Evolutionary conservation across 2,113 vertebrate genomes (phyloP).

Genomic region (Ptilonorhynchus violaceus): DNA sequence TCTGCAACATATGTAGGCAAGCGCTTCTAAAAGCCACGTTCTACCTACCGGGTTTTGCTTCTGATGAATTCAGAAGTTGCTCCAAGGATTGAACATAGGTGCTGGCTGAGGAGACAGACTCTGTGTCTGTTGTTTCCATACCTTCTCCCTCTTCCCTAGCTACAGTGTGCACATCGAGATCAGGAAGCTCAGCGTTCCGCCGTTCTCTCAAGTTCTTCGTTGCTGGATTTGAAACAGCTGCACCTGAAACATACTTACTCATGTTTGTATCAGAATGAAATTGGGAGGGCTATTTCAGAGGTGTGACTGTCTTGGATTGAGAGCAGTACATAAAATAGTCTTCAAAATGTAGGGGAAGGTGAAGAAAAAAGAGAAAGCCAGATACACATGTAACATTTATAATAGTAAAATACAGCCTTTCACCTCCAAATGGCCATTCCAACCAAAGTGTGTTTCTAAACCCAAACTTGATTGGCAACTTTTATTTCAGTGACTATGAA

Average conservation of each 20-base stretch:
- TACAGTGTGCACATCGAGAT: slow-evolving; percentile 82
- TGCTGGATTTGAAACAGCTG: slow-evolving; percentile 71
- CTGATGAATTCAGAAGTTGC: slow-evolving; percentile 88
- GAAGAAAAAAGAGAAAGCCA: neutral
- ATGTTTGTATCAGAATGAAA: neutral
- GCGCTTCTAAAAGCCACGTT: neutral
- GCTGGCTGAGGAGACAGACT: slow-evolving; percentile 79
- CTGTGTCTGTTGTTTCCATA: slow-evolving; percentile 91
- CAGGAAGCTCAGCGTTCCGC: slow-evolving; percentile 74
- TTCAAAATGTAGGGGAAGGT: neutral
- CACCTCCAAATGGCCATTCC: neutral
- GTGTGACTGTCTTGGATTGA: neutral
- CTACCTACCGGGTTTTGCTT: slow-evolving; percentile 83
- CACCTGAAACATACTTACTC: slow-evolving; percentile 58
- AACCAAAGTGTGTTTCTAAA: neutral
- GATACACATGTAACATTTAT: neutral
- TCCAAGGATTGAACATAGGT: slow-evolving; percentile 84
- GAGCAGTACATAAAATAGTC: neutral
- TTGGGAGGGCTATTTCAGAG: neutral
- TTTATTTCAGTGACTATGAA: neutral
- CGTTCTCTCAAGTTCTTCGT: slow-evolving; percentile 78
- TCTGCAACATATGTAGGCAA: neutral
- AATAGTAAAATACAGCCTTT: neutral
- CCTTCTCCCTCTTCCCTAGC: slow-evolving; percentile 94
- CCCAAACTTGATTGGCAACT: neutral